phyloP scores from a whole-genome alignment of 2,113 vertebrate genomes.

The Phoxinus phoxinus region DNA sequence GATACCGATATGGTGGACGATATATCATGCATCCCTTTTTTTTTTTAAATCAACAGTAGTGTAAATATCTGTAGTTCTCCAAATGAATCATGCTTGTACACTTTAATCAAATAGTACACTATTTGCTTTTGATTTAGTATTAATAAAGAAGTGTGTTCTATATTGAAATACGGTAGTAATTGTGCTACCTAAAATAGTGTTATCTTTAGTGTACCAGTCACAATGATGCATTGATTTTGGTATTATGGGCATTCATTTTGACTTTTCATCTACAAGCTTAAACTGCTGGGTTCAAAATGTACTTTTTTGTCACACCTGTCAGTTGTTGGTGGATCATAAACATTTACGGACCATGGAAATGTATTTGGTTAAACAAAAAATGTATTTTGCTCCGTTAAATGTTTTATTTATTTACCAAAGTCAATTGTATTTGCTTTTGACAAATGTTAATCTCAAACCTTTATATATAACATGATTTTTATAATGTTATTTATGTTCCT shows the following conservation, averaged over 20 bases:
- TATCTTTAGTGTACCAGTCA: neutral
- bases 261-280: neutral
- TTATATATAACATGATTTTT: neutral
- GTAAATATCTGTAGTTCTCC: neutral
- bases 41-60: neutral
- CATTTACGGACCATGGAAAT: neutral
- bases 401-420: neutral
- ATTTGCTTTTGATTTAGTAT: neutral
- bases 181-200: neutral
- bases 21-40: too few relatives aligned
- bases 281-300: neutral
- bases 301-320: neutral
- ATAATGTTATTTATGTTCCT: too few relatives aligned
- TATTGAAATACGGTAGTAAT: neutral
- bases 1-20: too few relatives aligned
- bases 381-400: too few relatives aligned
- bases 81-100: neutral
- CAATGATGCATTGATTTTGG: neutral
- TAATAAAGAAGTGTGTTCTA: neutral
- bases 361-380: neutral
- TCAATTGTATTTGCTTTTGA: neutral
- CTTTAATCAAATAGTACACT: neutral
- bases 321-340: neutral
- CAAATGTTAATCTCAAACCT: neutral
- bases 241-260: neutral